Conservation (phyloP, 2,888 invertebrate genomes). For the Endotricha flammealis region DNA sequence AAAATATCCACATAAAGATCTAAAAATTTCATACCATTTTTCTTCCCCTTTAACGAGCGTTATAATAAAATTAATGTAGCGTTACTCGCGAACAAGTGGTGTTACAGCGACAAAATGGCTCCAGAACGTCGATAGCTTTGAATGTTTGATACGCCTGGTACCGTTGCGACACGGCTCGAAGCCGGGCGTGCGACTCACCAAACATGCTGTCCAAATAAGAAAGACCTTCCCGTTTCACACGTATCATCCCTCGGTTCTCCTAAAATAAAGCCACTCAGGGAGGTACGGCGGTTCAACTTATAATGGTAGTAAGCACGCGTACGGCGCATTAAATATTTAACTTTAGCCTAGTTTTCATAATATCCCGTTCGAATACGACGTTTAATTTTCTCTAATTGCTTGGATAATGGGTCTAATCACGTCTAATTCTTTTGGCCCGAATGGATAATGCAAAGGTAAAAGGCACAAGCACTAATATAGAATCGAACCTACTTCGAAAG, state of each 20-base stretch:
- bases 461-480: background rate
- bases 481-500: background rate
- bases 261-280: background rate
- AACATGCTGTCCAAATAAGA: slow-evolving; percentile 23
- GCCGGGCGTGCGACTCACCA: slow-evolving; percentile 21
- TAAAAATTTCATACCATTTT: slow-evolving; percentile 21
- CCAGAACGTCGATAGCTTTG: slow-evolving; percentile 40
- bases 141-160: slow-evolving; percentile 39
- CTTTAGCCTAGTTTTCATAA: slow-evolving; percentile 35
- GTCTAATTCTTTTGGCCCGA: slow-evolving; percentile 18
- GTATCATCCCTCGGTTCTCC: slow-evolving; percentile 7
- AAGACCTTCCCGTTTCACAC: slow-evolving; percentile 18
- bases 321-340: slow-evolving; percentile 33
- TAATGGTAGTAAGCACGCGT: slow-evolving; percentile 23
- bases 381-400: slow-evolving; percentile 30
- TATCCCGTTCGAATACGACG: slow-evolving; percentile 26
- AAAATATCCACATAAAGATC: slow-evolving; percentile 9
- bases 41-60: slow-evolving; percentile 25
- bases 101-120: slow-evolving; percentile 37
- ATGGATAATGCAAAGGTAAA: slow-evolving; percentile 4
- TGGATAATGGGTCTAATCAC: slow-evolving; percentile 18
- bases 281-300: slow-evolving; percentile 19
- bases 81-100: slow-evolving; percentile 34
- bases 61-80: slow-evolving; percentile 39
- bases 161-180: slow-evolving; percentile 26